A percentile compares a stretch with the other conserved stretches of the same genome.
phyloP scores from a whole-genome alignment of 2,888 invertebrate species.

The Bibio marci region DNA sequence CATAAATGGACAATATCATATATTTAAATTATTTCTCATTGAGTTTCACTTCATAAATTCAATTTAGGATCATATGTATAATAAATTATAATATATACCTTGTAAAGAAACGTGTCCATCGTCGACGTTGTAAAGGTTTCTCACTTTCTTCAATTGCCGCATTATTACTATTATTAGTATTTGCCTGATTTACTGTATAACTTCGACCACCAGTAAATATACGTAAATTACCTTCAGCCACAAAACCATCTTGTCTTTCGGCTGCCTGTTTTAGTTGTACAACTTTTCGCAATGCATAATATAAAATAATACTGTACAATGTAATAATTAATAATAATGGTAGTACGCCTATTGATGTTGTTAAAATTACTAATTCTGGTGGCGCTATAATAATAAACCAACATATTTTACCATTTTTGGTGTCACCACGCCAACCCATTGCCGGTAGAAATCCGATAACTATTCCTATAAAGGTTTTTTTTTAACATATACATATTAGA shows the following conservation, averaged over 20 bases:
- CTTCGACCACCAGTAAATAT: constrained; percentile 16
- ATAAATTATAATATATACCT: background rate
- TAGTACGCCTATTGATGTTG: constrained; percentile 35
- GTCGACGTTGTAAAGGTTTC: background rate
- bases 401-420: constrained; percentile 35
- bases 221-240: constrained; percentile 19
- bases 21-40: too few species aligned
- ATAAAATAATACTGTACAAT: constrained; percentile 39
- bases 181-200: background rate
- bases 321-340: constrained; percentile 31
- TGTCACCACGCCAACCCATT: constrained; percentile 38
- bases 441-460: constrained; percentile 40
- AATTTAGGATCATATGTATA: too few species aligned
- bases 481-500: background rate
- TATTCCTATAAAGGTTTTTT: constrained; percentile 29
- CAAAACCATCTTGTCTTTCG: constrained; percentile 19
- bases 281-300: constrained; percentile 37
- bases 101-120: background rate
- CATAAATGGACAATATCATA: too few species aligned
- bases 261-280: constrained; percentile 29
- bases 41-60: too few species aligned
- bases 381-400: constrained; percentile 41
- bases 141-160: background rate
- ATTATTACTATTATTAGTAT: constrained; percentile 1
- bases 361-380: constrained; percentile 34